Base-by-base conservation (phyloP, 2,797 vertebrate species). In the Clarias platycephalus region DNA sequence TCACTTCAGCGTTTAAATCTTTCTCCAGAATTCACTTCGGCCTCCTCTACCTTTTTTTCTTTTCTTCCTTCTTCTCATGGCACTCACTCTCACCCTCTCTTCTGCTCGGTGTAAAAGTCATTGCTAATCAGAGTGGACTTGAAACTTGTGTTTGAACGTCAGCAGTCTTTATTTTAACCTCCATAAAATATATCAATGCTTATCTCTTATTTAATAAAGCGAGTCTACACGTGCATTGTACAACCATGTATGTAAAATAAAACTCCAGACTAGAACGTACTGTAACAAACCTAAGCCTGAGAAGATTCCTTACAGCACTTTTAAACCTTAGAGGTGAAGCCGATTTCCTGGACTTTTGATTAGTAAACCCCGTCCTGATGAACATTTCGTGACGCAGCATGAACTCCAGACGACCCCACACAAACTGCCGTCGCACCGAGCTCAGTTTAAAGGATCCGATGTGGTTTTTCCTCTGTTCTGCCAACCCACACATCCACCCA, bases 401-500 rank as follows among this genome's bases (percentile, higher is more conserved):
- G 78, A 22, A 78, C 15, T 62, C 18, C 10, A 26, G 24, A 58
- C 31, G 44, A 15, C 60, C 9, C 37, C 37, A n/a, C 13, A 57
- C 86, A 60, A 12, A 53, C 31, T 2, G 40, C 18, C 28, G 55
- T 80, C 68, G 40, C 34, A 64, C 37, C 12, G 12, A 84, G 72
- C 72, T 75, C 34, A 80, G 71, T 80, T 84, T 76, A 83, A 84
- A 87, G 70, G 55, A 34, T 84, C 72, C 79, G 68, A 64, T 85
- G 84, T 24, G 57, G 66, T 18, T 76, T 74, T 71, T 86, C 68
- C 78, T 83, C 40, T 76, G 57, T 68, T 86, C 64, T 37, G 57
- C 10, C 16, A 5, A 72, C 77, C 78, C 26, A 81, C 80, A 58
- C 67, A 80, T n/a, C 57, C 67, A 68, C 58, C 62, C 83, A 71